phyloP scores from a whole-genome alignment of 2,113 vertebrate species.

The Pachycephala philippinensis region DNA sequence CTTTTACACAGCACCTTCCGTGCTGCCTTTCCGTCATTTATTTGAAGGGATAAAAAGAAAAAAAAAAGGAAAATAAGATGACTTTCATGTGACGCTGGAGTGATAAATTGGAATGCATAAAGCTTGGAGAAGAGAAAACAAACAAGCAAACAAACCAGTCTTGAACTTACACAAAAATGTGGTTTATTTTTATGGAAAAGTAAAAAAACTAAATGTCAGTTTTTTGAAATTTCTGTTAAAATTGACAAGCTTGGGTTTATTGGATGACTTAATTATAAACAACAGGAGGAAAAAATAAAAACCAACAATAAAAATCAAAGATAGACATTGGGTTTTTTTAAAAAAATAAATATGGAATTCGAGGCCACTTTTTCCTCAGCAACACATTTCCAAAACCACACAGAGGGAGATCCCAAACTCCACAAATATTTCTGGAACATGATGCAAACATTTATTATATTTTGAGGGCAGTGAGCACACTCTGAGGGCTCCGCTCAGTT shows the following conservation, averaged over 20 bases:
- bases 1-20: neutral
- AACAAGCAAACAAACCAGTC: neutral
- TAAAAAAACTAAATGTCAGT: neutral
- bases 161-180: neutral
- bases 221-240: neutral
- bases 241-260: neutral
- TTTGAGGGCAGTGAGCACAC: rapidly evolving
- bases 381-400: neutral
- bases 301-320: neutral
- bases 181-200: neutral
- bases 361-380: neutral
- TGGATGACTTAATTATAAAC: neutral
- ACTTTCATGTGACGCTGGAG: neutral
- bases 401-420: neutral
- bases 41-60: neutral
- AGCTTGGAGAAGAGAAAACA: neutral
- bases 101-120: neutral
- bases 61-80: neutral
- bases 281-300: neutral
- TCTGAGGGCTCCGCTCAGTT: neutral
- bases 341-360: neutral
- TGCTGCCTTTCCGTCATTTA: neutral
- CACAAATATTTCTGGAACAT: rapidly evolving
- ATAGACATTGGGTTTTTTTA: rapidly evolving
- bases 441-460: neutral